phyloP scores from a whole-genome alignment of 2,797 vertebrate genomes.

The Cuniculus paca region DNA sequence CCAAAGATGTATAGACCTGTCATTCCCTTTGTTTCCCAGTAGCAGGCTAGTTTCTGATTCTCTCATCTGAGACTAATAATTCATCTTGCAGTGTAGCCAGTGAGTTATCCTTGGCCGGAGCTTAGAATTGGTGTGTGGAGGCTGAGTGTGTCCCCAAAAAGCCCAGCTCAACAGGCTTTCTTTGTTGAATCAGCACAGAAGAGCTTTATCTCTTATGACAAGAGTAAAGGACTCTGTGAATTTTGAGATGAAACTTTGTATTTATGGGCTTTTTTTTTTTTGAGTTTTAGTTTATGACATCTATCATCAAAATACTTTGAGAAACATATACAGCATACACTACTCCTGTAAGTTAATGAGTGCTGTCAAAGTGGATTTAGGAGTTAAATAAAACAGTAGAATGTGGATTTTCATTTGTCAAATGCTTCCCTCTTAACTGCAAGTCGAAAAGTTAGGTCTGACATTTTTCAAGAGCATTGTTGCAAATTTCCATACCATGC shows the following conservation, averaged over 20 bases:
- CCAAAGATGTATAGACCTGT: background rate
- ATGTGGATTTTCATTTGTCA: slow-evolving; percentile 35
- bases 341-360: background rate
- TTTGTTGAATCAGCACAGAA: slow-evolving; percentile 19
- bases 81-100: background rate
- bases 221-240: background rate
- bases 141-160: background rate
- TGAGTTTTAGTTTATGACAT: background rate
- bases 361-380: slow-evolving; percentile 1
- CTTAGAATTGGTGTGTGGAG: background rate
- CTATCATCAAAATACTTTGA: background rate
- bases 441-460: background rate
- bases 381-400: background rate
- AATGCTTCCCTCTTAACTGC: background rate
- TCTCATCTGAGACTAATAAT: slow-evolving; percentile 2
- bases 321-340: background rate
- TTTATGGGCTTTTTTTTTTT: background rate
- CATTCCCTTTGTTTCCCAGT: slow-evolving; percentile 11
- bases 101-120: background rate
- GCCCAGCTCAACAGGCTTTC: background rate
- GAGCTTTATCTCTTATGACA: background rate
- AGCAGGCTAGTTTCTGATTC: slow-evolving; percentile 3
- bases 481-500: background rate
- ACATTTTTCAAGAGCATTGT: slow-evolving; percentile 40
- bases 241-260: slow-evolving; percentile 18